Base-by-base conservation (phyloP, 2,797 vertebrate species). In the Pseudomugil tenellus region DNA sequence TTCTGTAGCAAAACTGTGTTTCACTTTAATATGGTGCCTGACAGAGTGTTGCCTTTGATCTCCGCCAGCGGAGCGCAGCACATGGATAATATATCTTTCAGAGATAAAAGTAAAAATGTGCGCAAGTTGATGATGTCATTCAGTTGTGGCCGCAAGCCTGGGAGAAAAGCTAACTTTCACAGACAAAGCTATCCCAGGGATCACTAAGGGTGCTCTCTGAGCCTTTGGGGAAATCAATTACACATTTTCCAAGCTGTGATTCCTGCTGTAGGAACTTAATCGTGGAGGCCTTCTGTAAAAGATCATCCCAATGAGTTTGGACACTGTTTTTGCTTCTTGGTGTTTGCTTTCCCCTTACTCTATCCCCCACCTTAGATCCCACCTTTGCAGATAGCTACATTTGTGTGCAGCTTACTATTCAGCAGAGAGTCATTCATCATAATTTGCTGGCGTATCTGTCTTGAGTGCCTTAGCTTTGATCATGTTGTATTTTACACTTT, bases 381-480 rank as follows among this genome's bases (percentile, higher is more conserved):
- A 91, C 92, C 86, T 93, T 94, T 91, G 89, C 92, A 92, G 92
- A 83, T 94, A 74, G 95, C 95, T 95, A 96, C 95, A 97, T 97
- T 97, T 92, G 92, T 95, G 95, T 94, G 92, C 92, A 94, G 87
- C 95, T 97, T 97, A 95, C 95, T 94, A 92, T 96, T 96, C 96
- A 94, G 90, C 93, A 82, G 96, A 96, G 96, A 96, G 94, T 91
- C 95, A 97, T 99, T 98, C 95, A 96, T 99, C 97, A 98, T 97
- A 96, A 98, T 99, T 98, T 98, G 96, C 95, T 92, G 94, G 93
- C 88, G 91, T 96, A 97, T 96, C 95, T 96, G 96, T 96, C 96
- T 96, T 94, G 94, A 94, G 89, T 95, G 95, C 94, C 93, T 91
- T 77, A 89, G 94, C 97, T 98, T 98, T 99, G 98, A 99, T 99